Evolutionary conservation across 2,113 vertebrate genomes (phyloP), one percentile per base, ranked within the genome.

Genomic region (Poeciliopsis retropinna): DNA sequence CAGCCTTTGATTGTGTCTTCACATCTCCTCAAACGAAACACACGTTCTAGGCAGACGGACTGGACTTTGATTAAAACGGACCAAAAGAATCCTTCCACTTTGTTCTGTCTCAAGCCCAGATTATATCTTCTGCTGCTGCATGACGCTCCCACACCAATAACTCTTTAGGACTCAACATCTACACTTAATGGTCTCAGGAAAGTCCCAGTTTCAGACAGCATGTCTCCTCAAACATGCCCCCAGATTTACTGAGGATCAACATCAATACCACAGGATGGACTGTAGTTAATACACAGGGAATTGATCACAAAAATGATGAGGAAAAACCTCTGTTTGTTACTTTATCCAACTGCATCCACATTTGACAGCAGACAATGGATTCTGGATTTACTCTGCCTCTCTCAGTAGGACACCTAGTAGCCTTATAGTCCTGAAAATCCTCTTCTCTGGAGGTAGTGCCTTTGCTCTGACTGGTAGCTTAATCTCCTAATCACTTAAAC

Each of bases 251-350:
- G 34, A 25, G 17, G 90, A 94, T 95, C 93, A 91, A 94, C 92
- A 91, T 90, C 93, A 91, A 91, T 94, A 93, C 87, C 82, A 63
- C 81, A 77, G 89, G 60, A 6, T 72, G 91, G 85, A 74, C 90
- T 90, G 92, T 88, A 92, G 84, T 93, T 93, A 92, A 93, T 78
- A 67, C 77, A 81, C 84, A 72, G 84, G 62, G 71, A 86, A 75
- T 93, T 90, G 68, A 87, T 91, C 88, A 91, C 41, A 37, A 37
- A 37, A 37, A 37, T 11, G 34, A 11, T 37, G 34, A 37, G 34
- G 64, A 81, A 87, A 89, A 89, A 89, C 88, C 90, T 91, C 5
- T 69, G 70, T 34, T 44, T 64, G 70, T 41, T 72, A 82, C 79
- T 90, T 88, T 62, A 85, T 87, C 89, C 76, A 72, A 71, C 67